These are phyloP conservation scores for Limonius californicus DNA, from an alignment of 1,140 invertebrate species.

Conservation along the genomic window DNA sequence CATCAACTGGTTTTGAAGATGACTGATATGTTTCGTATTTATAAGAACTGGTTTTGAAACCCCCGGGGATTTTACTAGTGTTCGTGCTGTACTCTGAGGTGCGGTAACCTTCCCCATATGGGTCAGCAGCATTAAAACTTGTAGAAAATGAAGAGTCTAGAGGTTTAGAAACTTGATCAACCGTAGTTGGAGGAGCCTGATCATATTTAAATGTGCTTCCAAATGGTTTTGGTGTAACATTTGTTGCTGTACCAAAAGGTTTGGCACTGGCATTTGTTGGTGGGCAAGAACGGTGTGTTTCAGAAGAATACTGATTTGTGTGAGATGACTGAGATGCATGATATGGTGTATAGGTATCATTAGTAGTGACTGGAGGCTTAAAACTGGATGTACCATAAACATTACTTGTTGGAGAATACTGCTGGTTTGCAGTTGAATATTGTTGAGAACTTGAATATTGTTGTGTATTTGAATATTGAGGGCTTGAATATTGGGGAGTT, in stretches of 20 bases:
- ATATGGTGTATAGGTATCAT: neutral
- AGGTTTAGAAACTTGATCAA: neutral
- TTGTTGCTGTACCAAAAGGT: neutral
- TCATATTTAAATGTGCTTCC: constrained; percentile 6
- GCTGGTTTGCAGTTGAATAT: neutral
- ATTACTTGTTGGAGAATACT: constrained; percentile 12
- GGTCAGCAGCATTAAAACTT: neutral
- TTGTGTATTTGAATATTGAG: no score
- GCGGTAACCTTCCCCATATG: constrained; percentile 31
- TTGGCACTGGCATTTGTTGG: neutral
- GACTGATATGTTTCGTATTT: constrained; percentile 42
- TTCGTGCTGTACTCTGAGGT: constrained; percentile 41
- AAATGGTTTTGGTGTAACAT: neutral
- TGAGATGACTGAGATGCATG: no score
- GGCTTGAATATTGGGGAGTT: neutral
- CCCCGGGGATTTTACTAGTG: constrained; percentile 42
- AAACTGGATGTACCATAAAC: constrained; percentile 20
- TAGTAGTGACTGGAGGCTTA: neutral
- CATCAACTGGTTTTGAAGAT: constrained; percentile 31
- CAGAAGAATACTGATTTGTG: neutral
- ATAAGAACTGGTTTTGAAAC: constrained; percentile 41
- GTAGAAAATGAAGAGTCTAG: neutral
- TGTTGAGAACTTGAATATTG: neutral
- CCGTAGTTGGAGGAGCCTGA: neutral
- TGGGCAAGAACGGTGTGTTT: neutral